Percentiles rank a stretch among this genome's conserved stretches.
phyloP scores from a whole-genome alignment of 2,797 vertebrate genomes.

The Lagodon rhomboides region DNA sequence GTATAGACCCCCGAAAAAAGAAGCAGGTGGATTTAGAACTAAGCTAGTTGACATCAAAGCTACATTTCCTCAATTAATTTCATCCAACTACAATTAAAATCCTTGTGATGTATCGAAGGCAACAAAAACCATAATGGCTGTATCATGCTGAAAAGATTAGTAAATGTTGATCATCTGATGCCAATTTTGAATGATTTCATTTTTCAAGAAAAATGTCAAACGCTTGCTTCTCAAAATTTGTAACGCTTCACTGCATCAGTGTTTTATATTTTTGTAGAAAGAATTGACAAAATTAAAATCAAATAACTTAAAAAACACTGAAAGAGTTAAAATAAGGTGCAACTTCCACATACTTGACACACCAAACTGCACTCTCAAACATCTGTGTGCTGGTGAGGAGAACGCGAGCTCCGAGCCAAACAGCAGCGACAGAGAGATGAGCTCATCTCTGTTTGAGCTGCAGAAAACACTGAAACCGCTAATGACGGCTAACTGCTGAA shows the following conservation, averaged over 20 bases:
- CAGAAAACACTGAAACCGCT: constrained; percentile 39
- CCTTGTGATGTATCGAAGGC: too few relatives aligned
- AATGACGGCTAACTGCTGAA: constrained; percentile 38
- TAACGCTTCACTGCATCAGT: neutral
- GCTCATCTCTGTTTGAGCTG: constrained; percentile 57
- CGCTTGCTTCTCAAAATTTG: neutral
- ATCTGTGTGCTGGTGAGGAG: neutral
- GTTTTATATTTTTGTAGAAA: neutral
- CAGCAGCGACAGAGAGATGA: constrained; percentile 30
- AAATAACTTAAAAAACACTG: neutral
- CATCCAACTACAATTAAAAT: too few relatives aligned
- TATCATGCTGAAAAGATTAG: too few relatives aligned
- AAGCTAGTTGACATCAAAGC: too few relatives aligned
- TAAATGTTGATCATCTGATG: too few relatives aligned
- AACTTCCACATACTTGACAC: neutral
- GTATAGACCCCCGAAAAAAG: too few relatives aligned
- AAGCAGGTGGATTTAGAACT: too few relatives aligned
- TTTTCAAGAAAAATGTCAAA: neutral
- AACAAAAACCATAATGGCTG: too few relatives aligned
- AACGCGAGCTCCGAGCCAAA: neutral
- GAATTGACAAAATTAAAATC: neutral
- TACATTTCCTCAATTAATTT: too few relatives aligned
- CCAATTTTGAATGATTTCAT: too few relatives aligned
- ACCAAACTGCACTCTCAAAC: neutral
- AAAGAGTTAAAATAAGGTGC: neutral